A percentile compares a stretch with the other conserved stretches of the same genome.
These are phyloP conservation scores for Muscicapa adusta DNA, from an alignment of 2,113 vertebrate species.

Conservation along the genomic window DNA sequence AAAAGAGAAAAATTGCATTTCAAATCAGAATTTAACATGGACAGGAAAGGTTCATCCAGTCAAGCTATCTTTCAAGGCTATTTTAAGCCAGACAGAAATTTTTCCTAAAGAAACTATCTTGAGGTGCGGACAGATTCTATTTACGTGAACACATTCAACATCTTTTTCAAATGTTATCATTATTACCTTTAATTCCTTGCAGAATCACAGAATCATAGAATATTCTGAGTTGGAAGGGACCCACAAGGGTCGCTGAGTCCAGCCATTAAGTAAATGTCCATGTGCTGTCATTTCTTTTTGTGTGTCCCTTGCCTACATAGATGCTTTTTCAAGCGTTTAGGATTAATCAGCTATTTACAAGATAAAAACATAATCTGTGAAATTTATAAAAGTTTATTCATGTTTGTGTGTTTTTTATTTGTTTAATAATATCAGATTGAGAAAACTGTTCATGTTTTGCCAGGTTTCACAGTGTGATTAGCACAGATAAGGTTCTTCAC, in stretches of 20 bases:
- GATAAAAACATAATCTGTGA: neutral
- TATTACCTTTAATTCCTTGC: neutral
- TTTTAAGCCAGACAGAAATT: slow-evolving; percentile 18
- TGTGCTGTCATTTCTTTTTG: neutral
- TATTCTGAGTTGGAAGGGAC: neutral
- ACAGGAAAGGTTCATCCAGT: neutral
- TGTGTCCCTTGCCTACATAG: neutral
- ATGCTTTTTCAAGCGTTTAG: neutral
- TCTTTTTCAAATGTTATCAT: neutral
- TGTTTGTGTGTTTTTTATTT: neutral
- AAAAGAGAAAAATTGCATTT: slow-evolving; percentile 34
- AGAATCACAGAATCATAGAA: neutral
- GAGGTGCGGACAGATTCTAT: neutral
- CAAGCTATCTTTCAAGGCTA: slow-evolving; percentile 6
- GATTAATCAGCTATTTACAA: neutral
- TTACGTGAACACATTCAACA: neutral
- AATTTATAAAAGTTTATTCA: neutral
- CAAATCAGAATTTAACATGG: slow-evolving; percentile 42
- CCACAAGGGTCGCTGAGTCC: neutral
- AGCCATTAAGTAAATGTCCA: neutral
- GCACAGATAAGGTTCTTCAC: neutral
- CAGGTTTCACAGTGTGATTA: neutral
- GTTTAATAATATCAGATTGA: neutral
- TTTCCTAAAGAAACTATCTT: neutral
- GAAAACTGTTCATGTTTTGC: neutral